phyloP scores from a whole-genome alignment of 2,113 vertebrate species.

The Dicrurus megarhynchus region DNA sequence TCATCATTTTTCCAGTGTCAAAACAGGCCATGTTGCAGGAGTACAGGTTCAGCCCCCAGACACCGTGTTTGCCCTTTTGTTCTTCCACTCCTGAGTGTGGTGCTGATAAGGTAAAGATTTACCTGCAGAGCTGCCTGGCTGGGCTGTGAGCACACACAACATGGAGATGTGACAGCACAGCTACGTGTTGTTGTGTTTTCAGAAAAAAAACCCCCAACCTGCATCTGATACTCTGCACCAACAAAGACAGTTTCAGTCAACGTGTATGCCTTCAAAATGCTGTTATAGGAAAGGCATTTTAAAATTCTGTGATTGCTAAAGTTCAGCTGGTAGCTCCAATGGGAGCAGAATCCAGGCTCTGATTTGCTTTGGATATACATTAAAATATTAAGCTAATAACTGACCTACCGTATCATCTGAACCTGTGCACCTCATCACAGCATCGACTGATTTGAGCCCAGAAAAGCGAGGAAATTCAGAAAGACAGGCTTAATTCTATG shows the following conservation, averaged over 20 bases:
- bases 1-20: neutral
- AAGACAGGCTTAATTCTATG: neutral
- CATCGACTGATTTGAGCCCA: neutral
- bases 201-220: neutral
- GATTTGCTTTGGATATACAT: neutral
- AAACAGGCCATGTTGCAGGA: neutral
- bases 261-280: neutral
- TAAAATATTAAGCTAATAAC: neutral
- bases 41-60: neutral
- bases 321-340: neutral
- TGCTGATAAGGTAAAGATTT: neutral
- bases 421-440: neutral
- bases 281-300: neutral
- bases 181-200: neutral
- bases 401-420: neutral
- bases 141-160: neutral
- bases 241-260: neutral
- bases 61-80: neutral
- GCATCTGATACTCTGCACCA: neutral
- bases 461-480: neutral
- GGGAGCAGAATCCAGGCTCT: neutral
- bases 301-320: neutral
- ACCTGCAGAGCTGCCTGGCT: neutral
- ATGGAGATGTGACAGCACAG: rapidly evolving
- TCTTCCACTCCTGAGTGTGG: neutral